Percentiles rank a stretch among this genome's conserved stretches.
Evolutionary conservation across 35 echinoderm and acorn worm genomes (phyloP).

Genomic region (Diadema setosum): DNA sequence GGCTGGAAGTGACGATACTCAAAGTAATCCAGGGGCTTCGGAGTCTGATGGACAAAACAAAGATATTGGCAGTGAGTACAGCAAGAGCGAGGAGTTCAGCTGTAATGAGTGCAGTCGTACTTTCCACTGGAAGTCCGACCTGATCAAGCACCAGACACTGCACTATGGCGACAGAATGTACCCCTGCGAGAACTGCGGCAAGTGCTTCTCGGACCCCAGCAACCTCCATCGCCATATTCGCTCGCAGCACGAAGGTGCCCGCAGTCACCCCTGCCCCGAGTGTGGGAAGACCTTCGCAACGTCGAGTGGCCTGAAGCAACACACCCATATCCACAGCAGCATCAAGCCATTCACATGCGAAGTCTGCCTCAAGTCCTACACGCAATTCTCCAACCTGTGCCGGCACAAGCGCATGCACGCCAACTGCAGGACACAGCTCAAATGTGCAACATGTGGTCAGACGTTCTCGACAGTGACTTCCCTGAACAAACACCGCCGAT

Average conservation of each 20-base stretch:
- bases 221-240: slow-evolving; percentile 95
- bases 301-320: slow-evolving; percentile 93
- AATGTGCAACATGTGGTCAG: slow-evolving; percentile 85
- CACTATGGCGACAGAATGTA: slow-evolving; percentile 56
- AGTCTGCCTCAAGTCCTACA: slow-evolving; percentile 97
- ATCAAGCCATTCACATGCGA: slow-evolving; percentile 99
- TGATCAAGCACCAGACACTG: slow-evolving; percentile 66
- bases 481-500: slow-evolving; percentile 93
- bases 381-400: slow-evolving; percentile 95
- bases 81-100: slow-evolving; percentile 48
- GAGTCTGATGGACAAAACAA: slow-evolving; percentile 27
- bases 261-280: slow-evolving; percentile 91
- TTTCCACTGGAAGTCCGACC: slow-evolving; percentile 89
- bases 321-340: slow-evolving; percentile 98
- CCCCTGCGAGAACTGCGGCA: slow-evolving; percentile 91
- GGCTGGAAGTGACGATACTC: neutral
- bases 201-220: slow-evolving; percentile 91
- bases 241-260: slow-evolving; percentile 85
- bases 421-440: slow-evolving; percentile 91
- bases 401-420: slow-evolving; percentile 97
- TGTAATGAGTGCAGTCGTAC: slow-evolving; percentile 62
- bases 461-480: slow-evolving; percentile 90
- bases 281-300: slow-evolving; percentile 97
- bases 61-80: neutral
- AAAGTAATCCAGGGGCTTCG: too few relatives aligned